Base-by-base conservation (phyloP, 1,140 invertebrate genomes). In the Heliconius eleuchia region DNA sequence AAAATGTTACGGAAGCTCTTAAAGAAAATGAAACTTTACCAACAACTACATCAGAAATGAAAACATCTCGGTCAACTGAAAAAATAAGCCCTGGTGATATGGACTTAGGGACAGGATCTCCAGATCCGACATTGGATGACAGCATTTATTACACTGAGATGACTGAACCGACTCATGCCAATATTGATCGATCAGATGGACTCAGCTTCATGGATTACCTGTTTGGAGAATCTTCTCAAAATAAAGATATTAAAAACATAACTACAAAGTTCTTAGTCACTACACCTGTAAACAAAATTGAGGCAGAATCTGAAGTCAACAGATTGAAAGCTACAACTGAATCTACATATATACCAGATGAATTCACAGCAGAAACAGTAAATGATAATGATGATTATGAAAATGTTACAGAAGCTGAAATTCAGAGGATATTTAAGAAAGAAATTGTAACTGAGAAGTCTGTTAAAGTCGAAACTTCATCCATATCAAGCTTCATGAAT, bases 401-500 rank as follows among this genome's bases (percentile, higher is more conserved):
- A 78, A 71, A 60, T 39, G 27, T 83, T 73, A 84, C 85, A 78
- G 77, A 85, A 83, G 77, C 52, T 13, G 42, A 76, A 5, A 23
- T 76, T 73, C 50, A 76, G 27, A 79, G 13, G 8, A 57, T 18
- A 39, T 70, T 42, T 57, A 80, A 78, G 30, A 82, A 88, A 70
- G 71, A 83, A 74, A 75, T 85, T 50, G 76, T 82, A 73, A 89
- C 88, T 34, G 86, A 86, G 55, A 90, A 86, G 55, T 88, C 86
- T 16, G 78, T 86, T 18, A 80, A 85, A 72, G 79, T 92, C 74
- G 85, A 91, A 84, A 84, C 84, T 52, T 80, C 94, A 81, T 89
- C 95, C 85, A 85, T 89, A 86, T 93, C 92, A 23, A 89, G 89
- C 57, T 92, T 92, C 87, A 92, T 95, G 93, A 90, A 96, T 89